Percentiles rank a stretch among this genome's conserved stretches.
These are phyloP conservation scores for Camponotus floridanus DNA, from an alignment of 1,140 invertebrate genomes.

Conservation along the genomic window DNA sequence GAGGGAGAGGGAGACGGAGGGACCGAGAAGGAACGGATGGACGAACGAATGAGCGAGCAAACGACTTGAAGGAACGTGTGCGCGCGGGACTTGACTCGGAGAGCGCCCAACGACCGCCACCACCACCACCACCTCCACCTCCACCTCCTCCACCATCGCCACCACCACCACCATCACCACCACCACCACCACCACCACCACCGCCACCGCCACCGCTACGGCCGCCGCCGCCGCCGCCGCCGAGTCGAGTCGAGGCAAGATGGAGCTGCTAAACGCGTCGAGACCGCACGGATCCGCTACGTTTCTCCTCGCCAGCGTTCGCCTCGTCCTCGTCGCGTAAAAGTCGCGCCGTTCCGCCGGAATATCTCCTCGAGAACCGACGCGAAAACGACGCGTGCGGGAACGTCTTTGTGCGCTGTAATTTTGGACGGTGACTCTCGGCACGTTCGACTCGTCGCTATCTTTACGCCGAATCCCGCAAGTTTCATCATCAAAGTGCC, in stretches of 20 bases:
- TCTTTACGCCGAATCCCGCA: conserved; percentile 15
- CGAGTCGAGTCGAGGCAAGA: conserved; percentile 69
- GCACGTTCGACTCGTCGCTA: neutral
- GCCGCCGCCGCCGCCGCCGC: neutral
- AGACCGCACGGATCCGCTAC: conserved; percentile 58
- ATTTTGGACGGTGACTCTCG: conserved; percentile 1
- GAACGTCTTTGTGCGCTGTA: neutral
- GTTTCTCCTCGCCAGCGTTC: conserved; percentile 50
- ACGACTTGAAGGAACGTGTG: conserved; percentile 56
- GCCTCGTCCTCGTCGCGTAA: conserved; percentile 20
- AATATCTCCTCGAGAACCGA: neutral
- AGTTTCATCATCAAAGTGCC: neutral
- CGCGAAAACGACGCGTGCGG: neutral
- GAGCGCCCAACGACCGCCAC: conserved; percentile 32
- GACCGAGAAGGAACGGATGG: conserved; percentile 32
- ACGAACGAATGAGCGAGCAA: conserved; percentile 28
- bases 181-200: neutral
- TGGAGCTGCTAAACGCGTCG: conserved; percentile 73
- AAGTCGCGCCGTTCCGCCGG: too few species aligned
- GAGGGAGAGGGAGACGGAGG: conserved; percentile 1
- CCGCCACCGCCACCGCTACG: neutral
- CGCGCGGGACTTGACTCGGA: conserved; percentile 61
- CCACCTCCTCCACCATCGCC: neutral
- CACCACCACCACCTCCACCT: neutral
- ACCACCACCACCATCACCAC: neutral